Evolutionary conservation across 2,797 vertebrate species (phyloP).

Genomic region (Pangasius djambal): DNA sequence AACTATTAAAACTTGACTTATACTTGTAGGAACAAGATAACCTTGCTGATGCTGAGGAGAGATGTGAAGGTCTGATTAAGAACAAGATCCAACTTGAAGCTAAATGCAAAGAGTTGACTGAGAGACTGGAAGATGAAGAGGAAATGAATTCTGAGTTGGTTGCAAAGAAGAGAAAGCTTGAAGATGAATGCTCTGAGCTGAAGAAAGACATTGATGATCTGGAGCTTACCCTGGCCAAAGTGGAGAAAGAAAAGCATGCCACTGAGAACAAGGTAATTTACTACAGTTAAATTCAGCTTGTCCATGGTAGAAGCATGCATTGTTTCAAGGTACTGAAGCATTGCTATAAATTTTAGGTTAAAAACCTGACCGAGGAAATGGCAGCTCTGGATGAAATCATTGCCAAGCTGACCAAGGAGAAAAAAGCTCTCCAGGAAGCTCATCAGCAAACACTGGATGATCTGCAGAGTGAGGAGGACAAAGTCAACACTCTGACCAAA

Average conservation of each 20-base stretch:
- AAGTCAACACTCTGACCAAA: conserved; percentile 68
- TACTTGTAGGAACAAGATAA: conserved; percentile 78
- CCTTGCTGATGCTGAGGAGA: conserved; percentile 77
- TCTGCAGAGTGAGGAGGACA: conserved; percentile 81
- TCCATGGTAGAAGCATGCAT: too few species aligned
- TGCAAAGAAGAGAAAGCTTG: too few species aligned
- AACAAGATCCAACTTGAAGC: too few species aligned
- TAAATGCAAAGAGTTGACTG: too few species aligned
- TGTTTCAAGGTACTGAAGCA: neutral
- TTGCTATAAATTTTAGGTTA: conserved; percentile 71
- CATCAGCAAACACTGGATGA: conserved; percentile 83
- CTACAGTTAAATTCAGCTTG: neutral
- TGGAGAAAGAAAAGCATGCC: conserved; percentile 85
- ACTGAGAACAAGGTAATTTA: conserved; percentile 81
- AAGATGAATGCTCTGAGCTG: too few species aligned
- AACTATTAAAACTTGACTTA: neutral
- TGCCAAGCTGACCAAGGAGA: conserved; percentile 84
- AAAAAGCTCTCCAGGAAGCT: conserved; percentile 84
- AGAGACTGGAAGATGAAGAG: too few species aligned
- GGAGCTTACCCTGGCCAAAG: too few species aligned
- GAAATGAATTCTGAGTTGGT: too few species aligned
- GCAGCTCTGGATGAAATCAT: conserved; percentile 85
- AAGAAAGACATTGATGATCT: too few species aligned
- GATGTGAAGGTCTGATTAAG: conserved; percentile 84
- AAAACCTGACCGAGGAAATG: conserved; percentile 89